Evolutionary conservation across 2,113 vertebrate genomes (phyloP), one percentile per base, ranked within the genome.

Genomic region (Sardina pilchardus): DNA sequence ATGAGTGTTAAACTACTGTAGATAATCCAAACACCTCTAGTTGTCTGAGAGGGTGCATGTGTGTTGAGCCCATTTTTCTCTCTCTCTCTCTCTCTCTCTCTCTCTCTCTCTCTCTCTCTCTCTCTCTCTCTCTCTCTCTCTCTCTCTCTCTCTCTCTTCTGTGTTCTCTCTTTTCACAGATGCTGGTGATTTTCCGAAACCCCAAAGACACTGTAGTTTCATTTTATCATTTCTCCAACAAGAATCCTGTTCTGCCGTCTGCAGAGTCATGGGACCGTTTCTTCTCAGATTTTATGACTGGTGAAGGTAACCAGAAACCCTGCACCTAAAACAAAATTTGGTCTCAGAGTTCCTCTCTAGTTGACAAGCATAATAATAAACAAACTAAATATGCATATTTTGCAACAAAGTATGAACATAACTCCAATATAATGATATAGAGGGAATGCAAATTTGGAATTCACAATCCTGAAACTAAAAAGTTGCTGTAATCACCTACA

Each of bases 121-220:
- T 63, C 6, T 42, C 39, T 71, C 71, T 36, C 14, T 36, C n/a
- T 10, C 59, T 63, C 59, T 63, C 6, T 42, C 39, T 71, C 71
- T 36, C 14, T 36, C n/a, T n/a, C n/a, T n/a, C n/a, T n/a, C n/a
- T n/a, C n/a, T 75, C 30, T 71, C 26, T 24, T 78, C 36, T 26
- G 36, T 85, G 45, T 81, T 87, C 1, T 87, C 9, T 84, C 56
- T 34, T 39, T 85, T 36, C 19, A 8, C 90, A 97, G 96, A 96
- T 93, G 83, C 4, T 96, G 88, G 93, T 96, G 83, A 86, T 97
- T 82, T 95, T 97, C 93, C 44, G 91, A 91, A 97, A 97, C 85
- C 94, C 96, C 14, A 96, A 97, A 94, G 96, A 97, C 92, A 95
- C 95, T 0, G 90, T 94, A 44, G 95, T 95, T 30, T 97, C 94